Conservation (phyloP, 2,888 invertebrate species). For the Cheilosia vernalis region DNA sequence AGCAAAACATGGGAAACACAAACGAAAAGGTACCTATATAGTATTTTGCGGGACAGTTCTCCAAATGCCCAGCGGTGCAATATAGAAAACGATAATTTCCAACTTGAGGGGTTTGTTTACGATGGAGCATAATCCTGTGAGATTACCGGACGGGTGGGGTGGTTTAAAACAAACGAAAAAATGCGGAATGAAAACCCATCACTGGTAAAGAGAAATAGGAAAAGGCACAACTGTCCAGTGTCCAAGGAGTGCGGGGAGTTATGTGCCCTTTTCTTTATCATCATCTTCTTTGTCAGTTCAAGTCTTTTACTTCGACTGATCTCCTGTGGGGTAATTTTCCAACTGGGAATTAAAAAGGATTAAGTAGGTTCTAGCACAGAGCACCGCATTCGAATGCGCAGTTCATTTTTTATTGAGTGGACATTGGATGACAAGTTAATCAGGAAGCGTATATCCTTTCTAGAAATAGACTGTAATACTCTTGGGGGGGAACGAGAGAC, state of each 20-base stretch:
- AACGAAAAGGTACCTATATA: constrained; percentile 41
- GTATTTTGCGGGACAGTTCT: constrained; percentile 55
- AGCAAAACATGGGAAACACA: constrained; percentile 12
- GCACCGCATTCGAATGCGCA: constrained; percentile 36
- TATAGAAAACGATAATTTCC: constrained; percentile 74
- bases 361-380: constrained; percentile 52
- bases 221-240: constrained; percentile 38
- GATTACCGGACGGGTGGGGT: constrained; percentile 57
- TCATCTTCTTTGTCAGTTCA: constrained; percentile 23
- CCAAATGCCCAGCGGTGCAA: constrained; percentile 72
- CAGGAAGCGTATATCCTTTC: constrained; percentile 47
- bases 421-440: constrained; percentile 70
- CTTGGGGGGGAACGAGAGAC: constrained; percentile 10
- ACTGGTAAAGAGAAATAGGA: constrained; percentile 2
- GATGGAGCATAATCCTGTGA: constrained; percentile 71
- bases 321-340: constrained; percentile 62
- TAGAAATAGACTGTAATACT: constrained; percentile 42
- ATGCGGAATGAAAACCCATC: background rate
- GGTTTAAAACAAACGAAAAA: constrained; percentile 54
- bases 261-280: constrained; percentile 30
- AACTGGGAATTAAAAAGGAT: constrained; percentile 72
- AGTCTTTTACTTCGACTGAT: constrained; percentile 12
- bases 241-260: constrained; percentile 20
- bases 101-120: constrained; percentile 74
- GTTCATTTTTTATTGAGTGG: constrained; percentile 59